phyloP scores from a whole-genome alignment of 2,888 invertebrate species.

The Osmoderma eremita region DNA sequence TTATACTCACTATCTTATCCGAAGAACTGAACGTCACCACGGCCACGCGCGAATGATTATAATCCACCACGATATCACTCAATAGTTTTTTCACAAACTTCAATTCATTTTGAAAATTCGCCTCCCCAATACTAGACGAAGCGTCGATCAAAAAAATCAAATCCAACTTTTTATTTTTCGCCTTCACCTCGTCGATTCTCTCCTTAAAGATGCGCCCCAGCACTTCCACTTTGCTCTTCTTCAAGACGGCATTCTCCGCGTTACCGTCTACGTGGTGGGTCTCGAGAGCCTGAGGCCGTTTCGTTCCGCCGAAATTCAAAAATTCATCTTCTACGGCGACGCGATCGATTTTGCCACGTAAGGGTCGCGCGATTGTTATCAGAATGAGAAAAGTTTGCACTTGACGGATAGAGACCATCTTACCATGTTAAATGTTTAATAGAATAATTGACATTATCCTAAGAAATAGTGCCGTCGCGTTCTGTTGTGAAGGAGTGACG shows the following conservation, averaged over 20 bases:
- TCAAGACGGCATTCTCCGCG: slow-evolving; percentile 61
- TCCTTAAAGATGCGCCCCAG: slow-evolving; percentile 67
- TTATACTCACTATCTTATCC: slow-evolving; percentile 66
- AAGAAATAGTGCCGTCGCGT: neutral
- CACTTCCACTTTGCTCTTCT: slow-evolving; percentile 67
- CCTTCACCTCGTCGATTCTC: slow-evolving; percentile 66
- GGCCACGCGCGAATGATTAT: slow-evolving; percentile 71
- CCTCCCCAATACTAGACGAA: slow-evolving; percentile 74
- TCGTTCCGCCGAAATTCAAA: slow-evolving; percentile 61
- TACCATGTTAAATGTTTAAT: slow-evolving; percentile 13
- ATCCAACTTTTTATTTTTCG: slow-evolving; percentile 64
- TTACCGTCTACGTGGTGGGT: slow-evolving; percentile 50
- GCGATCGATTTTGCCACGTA: neutral
- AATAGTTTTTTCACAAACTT: slow-evolving; percentile 74
- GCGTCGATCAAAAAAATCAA: slow-evolving; percentile 75
- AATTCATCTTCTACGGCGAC: slow-evolving; percentile 54
- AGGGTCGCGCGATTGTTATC: neutral
- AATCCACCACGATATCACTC: slow-evolving; percentile 73
- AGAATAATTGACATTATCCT: neutral
- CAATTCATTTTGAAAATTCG: slow-evolving; percentile 74
- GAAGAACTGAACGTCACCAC: slow-evolving; percentile 74
- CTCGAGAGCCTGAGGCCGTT: slow-evolving; percentile 43
- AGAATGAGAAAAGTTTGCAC: no score
- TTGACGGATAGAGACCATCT: slow-evolving; percentile 1
- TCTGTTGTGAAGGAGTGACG: neutral